Percentiles rank a stretch among this genome's conserved stretches.
These are phyloP conservation scores for Zosterops hypoxanthus DNA, from an alignment of 2,113 vertebrate genomes.

Conservation along the genomic window DNA sequence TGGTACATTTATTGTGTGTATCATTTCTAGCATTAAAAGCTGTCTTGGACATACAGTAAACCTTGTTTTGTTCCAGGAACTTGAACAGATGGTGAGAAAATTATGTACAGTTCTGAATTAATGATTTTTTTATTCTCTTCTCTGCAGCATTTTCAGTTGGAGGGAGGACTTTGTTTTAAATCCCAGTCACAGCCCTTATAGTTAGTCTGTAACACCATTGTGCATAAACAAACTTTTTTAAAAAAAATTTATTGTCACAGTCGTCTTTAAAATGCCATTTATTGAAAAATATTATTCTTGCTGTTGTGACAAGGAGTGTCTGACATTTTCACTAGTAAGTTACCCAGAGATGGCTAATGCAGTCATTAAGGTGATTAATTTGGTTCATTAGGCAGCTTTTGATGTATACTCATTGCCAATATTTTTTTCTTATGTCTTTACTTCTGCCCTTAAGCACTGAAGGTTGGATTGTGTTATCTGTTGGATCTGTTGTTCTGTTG, in stretches of 20 bases:
- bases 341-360: background rate
- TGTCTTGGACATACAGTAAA: background rate
- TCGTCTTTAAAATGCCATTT: background rate
- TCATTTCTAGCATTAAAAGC: background rate
- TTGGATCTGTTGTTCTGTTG: background rate
- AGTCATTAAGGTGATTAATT: conserved; percentile 27
- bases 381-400: conserved; percentile 14
- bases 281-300: background rate
- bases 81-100: conserved; percentile 43
- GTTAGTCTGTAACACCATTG: background rate
- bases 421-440: background rate
- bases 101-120: conserved; percentile 16
- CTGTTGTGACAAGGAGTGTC: background rate
- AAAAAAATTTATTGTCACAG: background rate
- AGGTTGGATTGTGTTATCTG: background rate
- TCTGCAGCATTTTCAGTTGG: background rate
- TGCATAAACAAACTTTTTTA: background rate
- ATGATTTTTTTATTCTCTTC: background rate
- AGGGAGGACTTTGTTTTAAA: background rate
- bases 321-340: background rate
- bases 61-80: background rate
- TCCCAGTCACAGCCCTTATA: background rate
- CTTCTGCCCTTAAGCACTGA: background rate
- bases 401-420: background rate
- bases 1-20: background rate